phyloP scores from a whole-genome alignment of 2,797 vertebrate genomes.

The Chelidonichthys spinosus region DNA sequence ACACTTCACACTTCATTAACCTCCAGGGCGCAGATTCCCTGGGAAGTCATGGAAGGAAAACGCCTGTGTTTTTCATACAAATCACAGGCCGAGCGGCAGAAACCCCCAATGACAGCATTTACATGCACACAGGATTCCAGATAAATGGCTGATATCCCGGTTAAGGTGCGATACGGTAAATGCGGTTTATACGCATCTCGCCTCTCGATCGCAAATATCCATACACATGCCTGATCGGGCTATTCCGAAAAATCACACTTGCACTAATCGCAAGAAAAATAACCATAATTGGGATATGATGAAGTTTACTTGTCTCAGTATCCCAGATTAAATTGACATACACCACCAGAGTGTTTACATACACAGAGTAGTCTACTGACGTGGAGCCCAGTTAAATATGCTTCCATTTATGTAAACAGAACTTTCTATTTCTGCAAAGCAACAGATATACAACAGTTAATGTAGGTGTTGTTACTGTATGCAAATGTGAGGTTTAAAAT shows the following conservation, averaged over 20 bases:
- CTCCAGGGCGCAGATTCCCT: conserved; percentile 89
- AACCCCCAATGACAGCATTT: conserved; percentile 77
- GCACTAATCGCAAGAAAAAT: conserved; percentile 41
- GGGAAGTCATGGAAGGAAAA: conserved; percentile 85
- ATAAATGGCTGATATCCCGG: conserved; percentile 69
- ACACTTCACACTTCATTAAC: conserved; percentile 99
- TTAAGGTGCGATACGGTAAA: conserved; percentile 53
- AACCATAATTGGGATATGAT: conserved; percentile 44
- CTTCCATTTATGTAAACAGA: conserved; percentile 11
- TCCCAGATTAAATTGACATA: conserved; percentile 43
- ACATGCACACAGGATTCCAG: conserved; percentile 67
- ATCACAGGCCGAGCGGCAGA: conserved; percentile 76
- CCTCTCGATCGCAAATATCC: conserved; percentile 60
- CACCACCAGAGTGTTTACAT: conserved; percentile 26
- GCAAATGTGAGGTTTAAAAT: background rate
- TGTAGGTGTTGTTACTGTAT: conserved; percentile 6
- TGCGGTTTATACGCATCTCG: conserved; percentile 55
- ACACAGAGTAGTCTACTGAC: conserved; percentile 2
- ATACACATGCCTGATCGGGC: conserved; percentile 45
- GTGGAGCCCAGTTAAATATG: conserved; percentile 9
- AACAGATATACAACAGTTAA: background rate
- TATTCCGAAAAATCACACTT: conserved; percentile 44
- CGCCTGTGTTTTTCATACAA: conserved; percentile 84
- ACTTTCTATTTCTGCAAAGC: background rate
- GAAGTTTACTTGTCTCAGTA: conserved; percentile 49